These are phyloP conservation scores for Nannobrachium achirus DNA, from an alignment of 2,113 vertebrate genomes.

Conservation along the genomic window DNA sequence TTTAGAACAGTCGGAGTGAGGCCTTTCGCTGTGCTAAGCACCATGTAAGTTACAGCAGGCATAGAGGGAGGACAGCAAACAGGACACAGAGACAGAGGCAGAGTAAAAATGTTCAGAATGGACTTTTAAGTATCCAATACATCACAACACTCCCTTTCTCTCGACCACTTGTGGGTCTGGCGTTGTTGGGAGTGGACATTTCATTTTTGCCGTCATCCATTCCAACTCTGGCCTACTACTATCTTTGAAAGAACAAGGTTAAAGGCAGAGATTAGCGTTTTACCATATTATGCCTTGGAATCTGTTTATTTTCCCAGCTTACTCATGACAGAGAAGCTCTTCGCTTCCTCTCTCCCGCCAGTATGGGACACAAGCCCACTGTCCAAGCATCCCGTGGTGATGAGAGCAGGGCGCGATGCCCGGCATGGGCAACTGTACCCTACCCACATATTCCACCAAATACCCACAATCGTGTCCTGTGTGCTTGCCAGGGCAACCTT, in stretches of 20 bases:
- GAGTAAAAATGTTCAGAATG: background rate
- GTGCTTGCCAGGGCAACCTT: conserved; percentile 40
- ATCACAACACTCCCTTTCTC: conserved; percentile 32
- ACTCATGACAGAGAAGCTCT: conserved; percentile 38
- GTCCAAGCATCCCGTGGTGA: conserved; percentile 47
- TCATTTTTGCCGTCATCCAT: conserved; percentile 29
- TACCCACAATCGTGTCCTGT: conserved; percentile 26
- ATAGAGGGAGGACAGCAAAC: conserved; percentile 8
- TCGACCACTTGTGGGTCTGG: conserved; percentile 43
- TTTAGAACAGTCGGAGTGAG: conserved; percentile 26
- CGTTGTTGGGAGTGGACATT: conserved; percentile 19
- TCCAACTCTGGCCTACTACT: conserved; percentile 12
- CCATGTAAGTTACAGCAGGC: conserved; percentile 12
- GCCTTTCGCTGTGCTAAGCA: conserved; percentile 16
- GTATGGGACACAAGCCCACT: conserved; percentile 6
- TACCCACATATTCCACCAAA: conserved; percentile 32
- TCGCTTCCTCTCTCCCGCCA: conserved; percentile 21
- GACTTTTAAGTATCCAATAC: conserved; percentile 26
- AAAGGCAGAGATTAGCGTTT: conserved; percentile 49
- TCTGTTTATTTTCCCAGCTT: conserved; percentile 48
- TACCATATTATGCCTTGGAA: conserved; percentile 42
- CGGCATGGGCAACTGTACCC: conserved; percentile 14
- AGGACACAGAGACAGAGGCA: background rate
- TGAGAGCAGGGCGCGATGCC: conserved; percentile 31
- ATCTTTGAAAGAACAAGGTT: conserved; percentile 25